Conservation (phyloP, 2,888 invertebrate species). For the Athetis lepigone region DNA sequence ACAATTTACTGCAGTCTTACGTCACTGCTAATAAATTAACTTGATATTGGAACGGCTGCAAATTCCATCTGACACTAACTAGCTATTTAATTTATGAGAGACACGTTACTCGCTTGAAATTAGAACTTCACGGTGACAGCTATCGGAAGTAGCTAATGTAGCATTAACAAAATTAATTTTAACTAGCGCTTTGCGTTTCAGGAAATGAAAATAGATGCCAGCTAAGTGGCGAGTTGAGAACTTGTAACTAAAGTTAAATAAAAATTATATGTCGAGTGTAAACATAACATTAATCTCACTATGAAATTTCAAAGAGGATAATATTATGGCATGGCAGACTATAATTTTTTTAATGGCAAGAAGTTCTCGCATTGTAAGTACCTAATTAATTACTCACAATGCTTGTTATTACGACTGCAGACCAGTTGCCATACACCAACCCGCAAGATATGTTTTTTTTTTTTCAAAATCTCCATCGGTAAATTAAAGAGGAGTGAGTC, state of each 20-base stretch:
- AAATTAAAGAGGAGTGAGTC: too few species aligned
- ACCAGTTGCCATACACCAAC: slow-evolving; percentile 15
- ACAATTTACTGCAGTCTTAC: slow-evolving; percentile 52
- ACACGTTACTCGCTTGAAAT: slow-evolving; percentile 47
- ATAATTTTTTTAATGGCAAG: background rate
- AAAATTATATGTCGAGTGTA: background rate
- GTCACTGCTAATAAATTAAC: slow-evolving; percentile 47
- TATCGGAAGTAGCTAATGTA: slow-evolving; percentile 45
- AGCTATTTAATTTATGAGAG: slow-evolving; percentile 39
- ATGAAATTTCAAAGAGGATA: background rate
- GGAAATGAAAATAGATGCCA: slow-evolving; percentile 42
- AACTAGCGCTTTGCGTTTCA: slow-evolving; percentile 27
- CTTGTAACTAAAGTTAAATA: slow-evolving; percentile 7
- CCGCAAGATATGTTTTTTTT: too few species aligned
- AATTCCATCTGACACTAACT: slow-evolving; percentile 44
- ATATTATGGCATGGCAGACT: background rate
- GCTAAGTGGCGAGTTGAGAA: slow-evolving; percentile 7
- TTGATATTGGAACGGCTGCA: slow-evolving; percentile 25
- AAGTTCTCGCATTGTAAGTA: slow-evolving; percentile 1
- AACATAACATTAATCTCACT: slow-evolving; percentile 6
- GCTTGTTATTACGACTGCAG: background rate
- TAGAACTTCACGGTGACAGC: slow-evolving; percentile 46
- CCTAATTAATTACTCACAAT: slow-evolving; percentile 1
- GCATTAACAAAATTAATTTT: slow-evolving; percentile 42
- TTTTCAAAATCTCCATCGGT: too few species aligned